Evolutionary conservation across 2,113 vertebrate species (phyloP).

Genomic region (Phaethornis superciliosus): DNA sequence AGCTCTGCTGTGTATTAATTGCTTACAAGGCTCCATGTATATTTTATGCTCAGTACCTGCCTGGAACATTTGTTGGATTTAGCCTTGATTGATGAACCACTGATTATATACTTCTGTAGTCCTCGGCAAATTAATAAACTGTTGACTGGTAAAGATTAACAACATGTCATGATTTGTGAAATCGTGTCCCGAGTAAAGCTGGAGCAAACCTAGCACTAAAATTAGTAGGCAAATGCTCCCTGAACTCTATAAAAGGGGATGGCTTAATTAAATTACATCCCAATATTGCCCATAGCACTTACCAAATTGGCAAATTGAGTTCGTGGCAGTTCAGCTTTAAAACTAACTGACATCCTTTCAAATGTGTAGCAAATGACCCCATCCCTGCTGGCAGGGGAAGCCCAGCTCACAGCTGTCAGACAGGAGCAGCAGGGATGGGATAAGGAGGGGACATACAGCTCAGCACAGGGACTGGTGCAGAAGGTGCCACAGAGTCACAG

Average conservation of each 20-base stretch:
- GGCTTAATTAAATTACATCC: conserved; percentile 70
- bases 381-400: background rate
- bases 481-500: background rate
- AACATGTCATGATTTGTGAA: conserved; percentile 53
- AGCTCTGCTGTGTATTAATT: conserved; percentile 56
- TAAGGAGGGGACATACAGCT: rapidly evolving
- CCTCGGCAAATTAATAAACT: conserved; percentile 66
- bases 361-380: background rate
- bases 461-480: rapidly evolving
- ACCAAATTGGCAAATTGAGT: conserved; percentile 64
- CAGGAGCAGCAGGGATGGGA: background rate
- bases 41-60: conserved; percentile 67
- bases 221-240: conserved; percentile 59
- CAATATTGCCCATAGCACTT: conserved; percentile 61
- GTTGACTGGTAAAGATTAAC: conserved; percentile 71
- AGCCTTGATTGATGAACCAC: conserved; percentile 68
- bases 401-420: background rate
- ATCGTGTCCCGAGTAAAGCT: conserved; percentile 24
- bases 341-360: conserved; percentile 38
- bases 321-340: conserved; percentile 43
- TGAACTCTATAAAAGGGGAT: conserved; percentile 66
- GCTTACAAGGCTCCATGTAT: conserved; percentile 64
- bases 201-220: conserved; percentile 51
- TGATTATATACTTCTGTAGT: conserved; percentile 68
- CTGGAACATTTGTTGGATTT: conserved; percentile 69